phyloP scores from a whole-genome alignment of 2,888 invertebrate genomes.

The Macaria liturata region DNA sequence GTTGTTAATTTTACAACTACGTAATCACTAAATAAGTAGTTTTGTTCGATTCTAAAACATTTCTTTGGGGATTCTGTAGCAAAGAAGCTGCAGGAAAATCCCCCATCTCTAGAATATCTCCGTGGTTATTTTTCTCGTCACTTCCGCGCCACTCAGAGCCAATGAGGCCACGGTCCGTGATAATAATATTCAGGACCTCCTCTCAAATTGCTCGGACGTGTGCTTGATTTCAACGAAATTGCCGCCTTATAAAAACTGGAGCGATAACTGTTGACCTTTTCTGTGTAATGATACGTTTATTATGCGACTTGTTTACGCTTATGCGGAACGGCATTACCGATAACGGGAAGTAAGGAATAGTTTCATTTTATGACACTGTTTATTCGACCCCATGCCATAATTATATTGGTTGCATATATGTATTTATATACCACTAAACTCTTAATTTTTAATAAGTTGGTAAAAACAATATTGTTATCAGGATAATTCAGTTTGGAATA shows the following conservation, averaged over 20 bases:
- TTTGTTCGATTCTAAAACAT: no score
- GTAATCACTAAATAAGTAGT: no score
- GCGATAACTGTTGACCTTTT: constrained; percentile 59
- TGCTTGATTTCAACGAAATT: constrained; percentile 56
- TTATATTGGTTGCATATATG: constrained; percentile 2
- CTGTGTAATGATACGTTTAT: constrained; percentile 47
- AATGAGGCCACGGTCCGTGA: constrained; percentile 51
- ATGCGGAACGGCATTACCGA: constrained; percentile 25
- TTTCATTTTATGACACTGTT: constrained; percentile 16
- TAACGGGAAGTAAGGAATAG: constrained; percentile 35
- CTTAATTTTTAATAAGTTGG: no score
- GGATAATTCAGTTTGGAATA: background rate
- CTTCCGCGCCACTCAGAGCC: constrained; percentile 53
- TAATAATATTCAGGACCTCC: constrained; percentile 63
- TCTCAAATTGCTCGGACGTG: constrained; percentile 65
- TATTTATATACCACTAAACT: background rate
- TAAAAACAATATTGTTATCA: no score
- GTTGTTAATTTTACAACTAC: no score
- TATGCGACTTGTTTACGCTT: constrained; percentile 36
- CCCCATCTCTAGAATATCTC: constrained; percentile 43
- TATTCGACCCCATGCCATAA: constrained; percentile 8
- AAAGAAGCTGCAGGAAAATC: no score
- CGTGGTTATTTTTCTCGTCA: constrained; percentile 52
- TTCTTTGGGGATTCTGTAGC: no score
- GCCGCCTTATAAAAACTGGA: constrained; percentile 55